These are phyloP conservation scores for Eleutherodactylus coqui DNA, from an alignment of 2,797 vertebrate species.

Conservation along the genomic window DNA sequence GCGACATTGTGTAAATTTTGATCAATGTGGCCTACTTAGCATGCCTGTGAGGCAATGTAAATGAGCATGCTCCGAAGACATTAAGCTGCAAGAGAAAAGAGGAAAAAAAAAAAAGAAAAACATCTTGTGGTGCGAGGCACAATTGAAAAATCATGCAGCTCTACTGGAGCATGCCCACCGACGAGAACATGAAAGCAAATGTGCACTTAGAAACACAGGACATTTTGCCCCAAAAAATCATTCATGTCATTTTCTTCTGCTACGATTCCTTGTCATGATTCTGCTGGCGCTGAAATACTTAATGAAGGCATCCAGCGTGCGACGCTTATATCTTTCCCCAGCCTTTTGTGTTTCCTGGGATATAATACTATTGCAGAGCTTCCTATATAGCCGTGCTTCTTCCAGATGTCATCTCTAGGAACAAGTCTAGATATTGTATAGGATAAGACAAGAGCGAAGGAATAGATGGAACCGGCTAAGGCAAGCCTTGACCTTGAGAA, in stretches of 20 bases:
- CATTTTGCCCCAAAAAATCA: slow-evolving; percentile 35
- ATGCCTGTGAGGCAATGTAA: slow-evolving; percentile 38
- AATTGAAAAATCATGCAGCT: slow-evolving; percentile 21
- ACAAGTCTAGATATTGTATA: slow-evolving; percentile 24
- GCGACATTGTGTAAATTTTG: slow-evolving; percentile 40
- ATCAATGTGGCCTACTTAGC: slow-evolving; percentile 49
- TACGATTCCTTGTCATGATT: neutral
- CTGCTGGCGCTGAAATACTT: neutral
- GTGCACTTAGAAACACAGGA: slow-evolving; percentile 14
- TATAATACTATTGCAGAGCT: neutral
- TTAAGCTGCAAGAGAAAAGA: neutral
- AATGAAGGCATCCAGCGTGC: neutral
- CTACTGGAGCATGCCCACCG: slow-evolving; percentile 2
- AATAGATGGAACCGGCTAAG: neutral
- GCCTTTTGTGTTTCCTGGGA: neutral
- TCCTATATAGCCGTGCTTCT: neutral
- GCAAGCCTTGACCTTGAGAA: slow-evolving; percentile 30
- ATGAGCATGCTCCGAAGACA: slow-evolving; percentile 31
- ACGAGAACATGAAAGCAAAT: slow-evolving; percentile 25
- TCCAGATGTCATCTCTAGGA: neutral
- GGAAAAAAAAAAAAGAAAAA: neutral
- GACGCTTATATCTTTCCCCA: neutral
- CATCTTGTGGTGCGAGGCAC: slow-evolving; percentile 7
- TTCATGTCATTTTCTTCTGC: slow-evolving; percentile 28
- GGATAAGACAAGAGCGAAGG: neutral